Base-by-base conservation (phyloP, 23 tunicate genomes). In the Diplosoma virens region DNA sequence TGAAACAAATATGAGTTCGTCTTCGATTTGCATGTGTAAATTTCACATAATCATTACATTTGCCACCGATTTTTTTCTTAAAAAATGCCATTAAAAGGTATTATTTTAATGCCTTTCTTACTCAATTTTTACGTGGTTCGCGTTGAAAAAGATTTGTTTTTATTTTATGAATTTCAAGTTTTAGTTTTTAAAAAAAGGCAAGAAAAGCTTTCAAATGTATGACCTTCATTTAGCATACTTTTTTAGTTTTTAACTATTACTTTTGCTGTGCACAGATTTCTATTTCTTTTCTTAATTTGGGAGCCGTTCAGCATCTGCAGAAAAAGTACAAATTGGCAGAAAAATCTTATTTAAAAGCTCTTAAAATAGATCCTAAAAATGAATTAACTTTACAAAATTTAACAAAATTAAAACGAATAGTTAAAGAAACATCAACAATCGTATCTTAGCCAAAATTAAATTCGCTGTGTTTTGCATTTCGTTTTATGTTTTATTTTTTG, bases 291-390 rank as follows among this genome's bases (percentile, higher is more conserved):
- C 53, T 87, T 35, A 87, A 87, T 54, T 77, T 87, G 17, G 93
- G 93, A 0, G 93, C 86, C 1, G 66, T 87, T 18, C 71, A 73
- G 11, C 93, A 87, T 55, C 75, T 87, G 47, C 93, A 54, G 66
- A 60, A 59, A 20, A 80, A 80, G 56, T 80, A 65, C 28, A 25
- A 45, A 1, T 71, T 70, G 45, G 93, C 93, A 1, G 67, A 37
- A 47, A 31, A 23, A 1, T 32, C 82, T 63, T 87, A 87, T 47
- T 20, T 33, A 24, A 50, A 46, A 14, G 86, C 93, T 9, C 25
- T 87, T 71, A 26, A 46, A 32, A 20, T 80, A 18, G 56, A 87
- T 26, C 92, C 92, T 34, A 60, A 41, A 55, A 77, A 80, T 26
- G 47, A 30, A 66, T 53, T 78, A 31, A 61, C 71, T 9, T 29